These are phyloP conservation scores for Stylophora pistillata DNA, from an alignment of 64 coral and sea anemone genomes.

Conservation along the genomic window DNA sequence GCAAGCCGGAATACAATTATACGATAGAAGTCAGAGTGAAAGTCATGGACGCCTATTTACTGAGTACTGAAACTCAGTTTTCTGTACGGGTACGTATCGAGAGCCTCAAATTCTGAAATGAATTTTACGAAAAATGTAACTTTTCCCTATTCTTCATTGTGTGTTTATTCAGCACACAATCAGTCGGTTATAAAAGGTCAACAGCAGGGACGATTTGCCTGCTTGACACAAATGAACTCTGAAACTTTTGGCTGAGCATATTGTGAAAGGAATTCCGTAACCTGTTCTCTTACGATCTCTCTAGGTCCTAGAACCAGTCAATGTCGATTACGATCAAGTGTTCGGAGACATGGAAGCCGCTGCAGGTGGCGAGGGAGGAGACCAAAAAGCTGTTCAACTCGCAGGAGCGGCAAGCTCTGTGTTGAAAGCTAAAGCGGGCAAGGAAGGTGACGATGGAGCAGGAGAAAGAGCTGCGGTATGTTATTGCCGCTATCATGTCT, in stretches of 20 bases:
- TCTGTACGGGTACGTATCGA: constrained; percentile 46
- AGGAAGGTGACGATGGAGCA: constrained; percentile 34
- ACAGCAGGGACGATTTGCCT: no score
- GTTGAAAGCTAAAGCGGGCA: constrained; percentile 68
- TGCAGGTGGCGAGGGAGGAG: constrained; percentile 32
- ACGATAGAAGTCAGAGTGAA: constrained; percentile 78
- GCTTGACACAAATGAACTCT: no score
- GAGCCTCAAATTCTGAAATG: no score
- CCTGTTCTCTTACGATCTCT: background rate
- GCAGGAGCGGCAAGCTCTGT: constrained; percentile 84
- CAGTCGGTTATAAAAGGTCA: no score
- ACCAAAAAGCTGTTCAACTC: constrained; percentile 73
- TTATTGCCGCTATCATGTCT: background rate
- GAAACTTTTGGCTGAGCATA: no score
- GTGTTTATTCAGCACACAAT: no score
- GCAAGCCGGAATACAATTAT: constrained; percentile 70
- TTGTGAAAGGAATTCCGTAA: no score
- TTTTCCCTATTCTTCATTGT: no score
- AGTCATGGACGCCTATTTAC: constrained; percentile 70
- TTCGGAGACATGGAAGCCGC: constrained; percentile 47
- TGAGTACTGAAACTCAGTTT: constrained; percentile 46
- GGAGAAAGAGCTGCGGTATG: constrained; percentile 58
- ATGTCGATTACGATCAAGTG: constrained; percentile 47
- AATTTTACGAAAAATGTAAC: no score
- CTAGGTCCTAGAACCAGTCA: constrained; percentile 51